Conservation (phyloP, 2,113 vertebrate genomes). For the Pollimyrus isidori region DNA sequence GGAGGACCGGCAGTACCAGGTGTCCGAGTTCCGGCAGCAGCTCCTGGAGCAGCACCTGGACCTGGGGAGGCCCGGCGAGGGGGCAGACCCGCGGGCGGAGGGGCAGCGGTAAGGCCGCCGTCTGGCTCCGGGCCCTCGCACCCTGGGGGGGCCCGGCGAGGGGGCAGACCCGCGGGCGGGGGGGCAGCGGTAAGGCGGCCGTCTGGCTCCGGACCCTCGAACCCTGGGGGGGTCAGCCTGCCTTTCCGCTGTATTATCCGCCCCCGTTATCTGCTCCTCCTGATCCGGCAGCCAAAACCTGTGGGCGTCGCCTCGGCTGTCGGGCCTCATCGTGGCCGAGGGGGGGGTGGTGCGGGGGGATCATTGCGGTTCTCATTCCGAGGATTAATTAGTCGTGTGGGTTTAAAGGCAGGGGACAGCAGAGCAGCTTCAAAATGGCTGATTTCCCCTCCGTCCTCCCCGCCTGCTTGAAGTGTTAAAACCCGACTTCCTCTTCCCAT, state of each 20-base stretch:
- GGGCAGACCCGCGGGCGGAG: constrained; percentile 68
- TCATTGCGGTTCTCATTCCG: constrained; percentile 20
- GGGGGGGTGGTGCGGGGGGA: no score
- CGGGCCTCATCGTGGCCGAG: not conserved
- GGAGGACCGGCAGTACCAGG: constrained; percentile 92
- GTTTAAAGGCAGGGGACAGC: constrained; percentile 39
- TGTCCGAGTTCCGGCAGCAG: constrained; percentile 94
- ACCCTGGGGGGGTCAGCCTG: not conserved
- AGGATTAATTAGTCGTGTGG: constrained; percentile 29
- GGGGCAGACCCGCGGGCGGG: constrained; percentile 68
- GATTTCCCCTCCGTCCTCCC: constrained; percentile 42
- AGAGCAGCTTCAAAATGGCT: constrained; percentile 43
- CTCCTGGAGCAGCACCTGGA: constrained; percentile 95
- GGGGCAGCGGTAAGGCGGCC: constrained; percentile 66
- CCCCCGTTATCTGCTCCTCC: not conserved
- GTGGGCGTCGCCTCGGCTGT: not conserved
- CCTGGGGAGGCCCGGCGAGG: constrained; percentile 69
- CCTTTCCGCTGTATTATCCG: not conserved
- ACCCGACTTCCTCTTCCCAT: constrained; percentile 1
- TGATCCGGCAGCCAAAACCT: not conserved
- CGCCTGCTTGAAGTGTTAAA: constrained; percentile 26
- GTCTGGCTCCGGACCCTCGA: not conserved
- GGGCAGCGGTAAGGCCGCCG: constrained; percentile 66
- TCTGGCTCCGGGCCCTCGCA: not conserved
- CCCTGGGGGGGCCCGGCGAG: constrained; percentile 47